Conservation (phyloP, 2,797 vertebrate genomes). For the Spatula versicolor region DNA sequence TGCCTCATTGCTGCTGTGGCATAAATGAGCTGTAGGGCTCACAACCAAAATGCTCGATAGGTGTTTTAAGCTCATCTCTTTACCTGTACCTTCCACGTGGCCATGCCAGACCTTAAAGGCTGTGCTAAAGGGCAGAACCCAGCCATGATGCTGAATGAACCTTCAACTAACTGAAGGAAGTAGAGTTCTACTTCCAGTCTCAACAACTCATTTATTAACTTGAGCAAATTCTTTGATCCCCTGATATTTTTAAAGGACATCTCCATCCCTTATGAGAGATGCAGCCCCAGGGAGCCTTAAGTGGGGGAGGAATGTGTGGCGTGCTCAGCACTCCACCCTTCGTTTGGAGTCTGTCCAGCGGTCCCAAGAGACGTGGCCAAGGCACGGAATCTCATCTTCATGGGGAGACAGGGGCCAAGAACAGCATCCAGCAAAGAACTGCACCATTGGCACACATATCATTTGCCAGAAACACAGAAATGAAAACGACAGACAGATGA, state of each 20-base stretch:
- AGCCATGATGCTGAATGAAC: background rate
- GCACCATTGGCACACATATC: background rate
- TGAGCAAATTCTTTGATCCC: background rate
- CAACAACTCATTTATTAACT: background rate
- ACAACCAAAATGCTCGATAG: background rate
- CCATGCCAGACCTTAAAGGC: background rate
- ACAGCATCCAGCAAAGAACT: background rate
- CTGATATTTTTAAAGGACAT: background rate
- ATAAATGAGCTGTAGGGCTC: background rate
- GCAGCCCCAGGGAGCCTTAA: background rate
- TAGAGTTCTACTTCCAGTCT: background rate
- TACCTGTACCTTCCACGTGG: background rate
- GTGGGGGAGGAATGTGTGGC: fast-evolving
- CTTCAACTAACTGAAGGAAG: background rate
- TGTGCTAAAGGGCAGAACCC: background rate
- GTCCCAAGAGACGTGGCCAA: background rate
- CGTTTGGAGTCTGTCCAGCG: background rate
- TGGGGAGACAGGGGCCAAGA: background rate
- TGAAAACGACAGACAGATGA: background rate
- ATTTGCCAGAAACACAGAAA: background rate
- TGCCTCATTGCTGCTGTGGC: background rate
- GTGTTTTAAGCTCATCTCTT: background rate
- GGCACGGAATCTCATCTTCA: background rate
- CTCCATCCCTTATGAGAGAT: background rate
- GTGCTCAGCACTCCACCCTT: background rate